phyloP scores from a whole-genome alignment of 2,888 invertebrate genomes.

The Theodoxus fluviatilis region DNA sequence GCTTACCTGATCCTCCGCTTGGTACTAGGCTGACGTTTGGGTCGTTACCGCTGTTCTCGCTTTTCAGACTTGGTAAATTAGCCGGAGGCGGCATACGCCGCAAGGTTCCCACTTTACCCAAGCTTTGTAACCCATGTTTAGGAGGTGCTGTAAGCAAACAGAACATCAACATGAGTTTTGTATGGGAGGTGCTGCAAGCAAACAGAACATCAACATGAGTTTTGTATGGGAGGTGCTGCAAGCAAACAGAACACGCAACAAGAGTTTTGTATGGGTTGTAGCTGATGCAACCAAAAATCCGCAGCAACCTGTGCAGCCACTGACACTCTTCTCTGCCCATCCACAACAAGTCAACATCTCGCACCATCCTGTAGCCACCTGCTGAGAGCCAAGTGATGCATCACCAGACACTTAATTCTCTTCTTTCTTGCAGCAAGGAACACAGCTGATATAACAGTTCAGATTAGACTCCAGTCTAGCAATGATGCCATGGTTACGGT shows the following conservation, averaged over 20 bases:
- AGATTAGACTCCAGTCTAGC: no score
- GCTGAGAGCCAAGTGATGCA: no score
- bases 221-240: constrained; percentile 83
- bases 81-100: constrained; percentile 92
- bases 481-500: no score
- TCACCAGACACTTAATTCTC: no score
- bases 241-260: constrained; percentile 12
- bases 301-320: no score
- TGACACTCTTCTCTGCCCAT: no score
- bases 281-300: no score
- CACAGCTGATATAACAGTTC: no score
- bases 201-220: constrained; percentile 14
- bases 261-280: background rate
- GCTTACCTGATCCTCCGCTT: constrained; percentile 72
- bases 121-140: constrained; percentile 99
- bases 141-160: constrained; percentile 72
- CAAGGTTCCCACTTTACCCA: constrained; percentile 97
- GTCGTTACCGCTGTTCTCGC: constrained; percentile 84
- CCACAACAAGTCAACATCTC: no score
- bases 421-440: no score
- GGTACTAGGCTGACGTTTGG: constrained; percentile 81
- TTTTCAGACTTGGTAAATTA: constrained; percentile 98
- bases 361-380: no score
- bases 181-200: constrained; percentile 78
- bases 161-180: constrained; percentile 67